Evolutionary conservation across 2,888 invertebrate genomes (phyloP).

Genomic region (Xestia ashworthii): DNA sequence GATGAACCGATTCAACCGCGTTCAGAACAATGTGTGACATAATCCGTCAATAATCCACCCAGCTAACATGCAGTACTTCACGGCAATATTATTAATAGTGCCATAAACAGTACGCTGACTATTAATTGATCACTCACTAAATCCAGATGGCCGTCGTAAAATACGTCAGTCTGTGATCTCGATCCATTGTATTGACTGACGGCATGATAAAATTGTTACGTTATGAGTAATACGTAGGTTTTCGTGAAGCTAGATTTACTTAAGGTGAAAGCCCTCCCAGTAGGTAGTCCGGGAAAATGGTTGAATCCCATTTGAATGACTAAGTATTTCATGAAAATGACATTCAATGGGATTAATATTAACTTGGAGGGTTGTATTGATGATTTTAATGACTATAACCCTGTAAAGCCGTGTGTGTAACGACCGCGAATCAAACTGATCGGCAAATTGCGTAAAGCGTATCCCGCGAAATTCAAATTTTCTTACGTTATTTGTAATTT

Average conservation of each 20-base stretch:
- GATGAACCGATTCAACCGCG: neutral
- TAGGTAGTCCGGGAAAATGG: neutral
- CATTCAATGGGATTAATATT: too few relatives aligned
- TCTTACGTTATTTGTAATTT: too few relatives aligned
- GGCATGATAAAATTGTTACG: slow-evolving; percentile 39
- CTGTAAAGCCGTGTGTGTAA: too few relatives aligned
- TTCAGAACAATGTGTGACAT: neutral
- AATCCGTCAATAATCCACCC: neutral
- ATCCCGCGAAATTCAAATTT: too few relatives aligned
- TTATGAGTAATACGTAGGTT: slow-evolving; percentile 17
- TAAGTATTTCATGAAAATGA: too few relatives aligned
- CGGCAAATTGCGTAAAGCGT: too few relatives aligned
- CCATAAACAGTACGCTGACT: slow-evolving; percentile 68
- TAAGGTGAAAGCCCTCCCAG: neutral
- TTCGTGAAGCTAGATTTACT: neutral
- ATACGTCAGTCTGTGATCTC: slow-evolving; percentile 69
- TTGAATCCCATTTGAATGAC: too few relatives aligned
- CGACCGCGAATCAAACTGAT: too few relatives aligned
- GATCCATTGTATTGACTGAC: slow-evolving; percentile 43
- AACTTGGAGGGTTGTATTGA: too few relatives aligned
- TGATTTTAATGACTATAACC: too few relatives aligned
- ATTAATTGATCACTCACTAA: slow-evolving; percentile 70
- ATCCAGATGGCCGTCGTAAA: slow-evolving; percentile 82
- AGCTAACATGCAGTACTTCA: slow-evolving; percentile 38
- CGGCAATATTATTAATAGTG: slow-evolving; percentile 65